Conservation (phyloP, 2,888 invertebrate species). For the Eutolmus rufibarbis region DNA sequence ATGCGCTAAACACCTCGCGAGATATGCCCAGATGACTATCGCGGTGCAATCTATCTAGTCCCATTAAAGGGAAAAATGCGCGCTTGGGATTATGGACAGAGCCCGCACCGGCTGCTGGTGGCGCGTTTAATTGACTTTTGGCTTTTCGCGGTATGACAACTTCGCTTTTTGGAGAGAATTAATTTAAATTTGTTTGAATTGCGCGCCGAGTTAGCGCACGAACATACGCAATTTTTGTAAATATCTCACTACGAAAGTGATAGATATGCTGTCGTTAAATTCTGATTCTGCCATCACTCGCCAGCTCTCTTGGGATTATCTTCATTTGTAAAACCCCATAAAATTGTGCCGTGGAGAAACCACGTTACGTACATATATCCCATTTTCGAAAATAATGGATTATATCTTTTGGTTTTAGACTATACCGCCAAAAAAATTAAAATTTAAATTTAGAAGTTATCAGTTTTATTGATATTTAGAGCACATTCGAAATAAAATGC, state of each 20-base stretch:
- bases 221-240: neutral
- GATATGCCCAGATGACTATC: neutral
- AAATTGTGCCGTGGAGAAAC: neutral
- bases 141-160: neutral
- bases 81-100: neutral
- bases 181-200: neutral
- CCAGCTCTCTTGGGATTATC: neutral
- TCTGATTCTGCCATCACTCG: neutral
- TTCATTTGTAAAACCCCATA: neutral
- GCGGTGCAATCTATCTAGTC: neutral
- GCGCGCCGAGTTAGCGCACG: neutral
- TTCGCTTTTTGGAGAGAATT: neutral
- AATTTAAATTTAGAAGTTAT: no score
- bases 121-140: neutral
- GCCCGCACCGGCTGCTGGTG: neutral
- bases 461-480: no score
- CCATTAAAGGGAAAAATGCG: neutral
- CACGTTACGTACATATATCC: no score
- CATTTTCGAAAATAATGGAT: no score
- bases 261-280: neutral
- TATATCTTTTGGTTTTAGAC: no score
- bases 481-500: no score
- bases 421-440: no score
- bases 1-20: slow-evolving; percentile 3
- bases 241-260: neutral